Evolutionary conservation across 2,113 vertebrate species (phyloP), one percentile per base, ranked within the genome.

Genomic region (Equus quagga): DNA sequence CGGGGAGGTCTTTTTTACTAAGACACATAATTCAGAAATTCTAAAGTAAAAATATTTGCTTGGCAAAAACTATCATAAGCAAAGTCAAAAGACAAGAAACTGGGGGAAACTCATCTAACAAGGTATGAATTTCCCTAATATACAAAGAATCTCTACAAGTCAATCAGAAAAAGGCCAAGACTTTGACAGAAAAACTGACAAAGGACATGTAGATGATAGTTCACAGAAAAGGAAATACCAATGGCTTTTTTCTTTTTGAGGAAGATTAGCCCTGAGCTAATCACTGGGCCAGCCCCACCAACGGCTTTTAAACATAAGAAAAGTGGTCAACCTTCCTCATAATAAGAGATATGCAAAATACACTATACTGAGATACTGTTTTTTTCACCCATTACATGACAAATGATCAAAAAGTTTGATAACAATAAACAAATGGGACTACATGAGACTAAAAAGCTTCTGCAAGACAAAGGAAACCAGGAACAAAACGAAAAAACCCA

Each of bases 41-140:
- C 72, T 65, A 67, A 72, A 86, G 70, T 33, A n/a, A 51, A 70
- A 70, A 79, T 36, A 49, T 18, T 41, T 54, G 23, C 28, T 44
- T 58, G 60, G 13, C 28, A 75, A 58, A 80, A 81, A 49, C 64
- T 75, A 60, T 19, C 28, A 58, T 23, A 58, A 88, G 23, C 67
- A 56, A 95, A 91, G 65, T 76, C n/a, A 72, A 95, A 91, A 92
- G 33, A 56, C 6, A 82, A 72, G 58, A 85, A 51, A n/a, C 3
- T 3, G n/a, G 19, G 4, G 28, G 41, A 21, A 33, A 65, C 6
- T 75, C 24, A 73, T 21, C 58, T 46, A 14, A 67, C 28, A 51
- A 64, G 69, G 18, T 58, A 82, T 3, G 46, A 33, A 60, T 87
- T 81, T 87, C 24, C 33, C 49, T 24, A 58, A 49, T 31, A 58